These are phyloP conservation scores for Pseudorasbora parva DNA, from an alignment of 2,113 vertebrate genomes.

Conservation along the genomic window DNA sequence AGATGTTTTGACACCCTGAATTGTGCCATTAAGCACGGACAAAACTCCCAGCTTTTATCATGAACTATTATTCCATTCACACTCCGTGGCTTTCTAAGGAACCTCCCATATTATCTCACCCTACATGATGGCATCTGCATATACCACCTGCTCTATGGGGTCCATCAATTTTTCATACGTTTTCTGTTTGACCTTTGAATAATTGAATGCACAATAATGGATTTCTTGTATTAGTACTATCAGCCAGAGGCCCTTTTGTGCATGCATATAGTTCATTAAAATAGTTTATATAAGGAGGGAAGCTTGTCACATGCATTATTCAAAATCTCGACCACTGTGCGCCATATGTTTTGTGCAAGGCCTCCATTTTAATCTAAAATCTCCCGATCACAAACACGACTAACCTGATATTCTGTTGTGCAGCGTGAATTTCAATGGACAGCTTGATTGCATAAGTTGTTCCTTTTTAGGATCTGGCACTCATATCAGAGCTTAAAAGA, in stretches of 20 bases:
- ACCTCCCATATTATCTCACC: conserved; percentile 6
- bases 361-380: conserved; percentile 23
- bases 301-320: conserved; percentile 69
- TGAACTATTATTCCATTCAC: not conserved
- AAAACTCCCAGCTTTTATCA: not conserved
- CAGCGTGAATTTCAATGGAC: conserved; percentile 17
- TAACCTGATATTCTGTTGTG: not conserved
- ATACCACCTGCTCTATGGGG: conserved; percentile 26
- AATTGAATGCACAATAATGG: conserved; percentile 44
- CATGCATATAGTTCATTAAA: conserved; percentile 56
- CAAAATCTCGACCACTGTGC: conserved; percentile 55
- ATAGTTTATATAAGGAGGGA: conserved; percentile 47
- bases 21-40: not conserved
- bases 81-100: not conserved
- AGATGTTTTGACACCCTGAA: not conserved
- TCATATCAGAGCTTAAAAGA: not conserved
- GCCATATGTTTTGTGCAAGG: conserved; percentile 64
- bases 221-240: conserved; percentile 39
- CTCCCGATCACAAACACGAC: not conserved
- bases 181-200: conserved; percentile 56
- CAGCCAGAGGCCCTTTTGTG: conserved; percentile 27
- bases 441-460: conserved; percentile 8
- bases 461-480: conserved; percentile 2
- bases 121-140: conserved; percentile 21
- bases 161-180: conserved; percentile 41